Conservation (phyloP, 2,113 vertebrate genomes). For the Otolemur garnettii region DNA sequence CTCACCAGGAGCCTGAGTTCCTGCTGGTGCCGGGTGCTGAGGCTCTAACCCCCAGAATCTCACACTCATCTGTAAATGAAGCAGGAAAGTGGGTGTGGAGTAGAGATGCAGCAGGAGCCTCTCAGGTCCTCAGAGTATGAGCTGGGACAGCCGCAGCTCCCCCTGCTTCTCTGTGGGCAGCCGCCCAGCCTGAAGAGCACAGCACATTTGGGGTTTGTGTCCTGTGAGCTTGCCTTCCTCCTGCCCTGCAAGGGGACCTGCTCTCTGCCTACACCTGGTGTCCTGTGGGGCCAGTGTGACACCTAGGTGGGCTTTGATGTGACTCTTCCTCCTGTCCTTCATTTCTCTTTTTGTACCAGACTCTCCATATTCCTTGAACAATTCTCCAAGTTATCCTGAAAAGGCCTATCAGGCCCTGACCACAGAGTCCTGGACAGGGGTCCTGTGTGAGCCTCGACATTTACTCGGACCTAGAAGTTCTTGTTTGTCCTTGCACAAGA, state of each 20-base stretch:
- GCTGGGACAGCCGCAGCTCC: background rate
- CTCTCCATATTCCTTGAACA: no score
- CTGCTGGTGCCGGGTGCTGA: fast-evolving
- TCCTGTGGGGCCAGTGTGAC: background rate
- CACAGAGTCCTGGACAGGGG: no score
- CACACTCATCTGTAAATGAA: background rate
- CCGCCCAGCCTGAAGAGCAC: no score
- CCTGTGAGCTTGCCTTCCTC: background rate
- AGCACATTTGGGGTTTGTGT: background rate
- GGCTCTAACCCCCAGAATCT: no score
- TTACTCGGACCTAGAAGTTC: background rate
- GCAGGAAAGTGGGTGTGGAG: background rate
- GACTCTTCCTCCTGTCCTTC: no score
- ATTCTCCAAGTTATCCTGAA: fast-evolving
- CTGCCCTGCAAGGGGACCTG: background rate
- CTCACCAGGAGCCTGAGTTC: no score
- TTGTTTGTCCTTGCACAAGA: background rate
- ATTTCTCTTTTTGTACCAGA: no score
- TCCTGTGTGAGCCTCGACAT: background rate
- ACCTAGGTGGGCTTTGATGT: background rate
- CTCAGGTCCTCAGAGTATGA: no score
- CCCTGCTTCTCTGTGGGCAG: background rate
- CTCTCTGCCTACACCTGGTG: background rate
- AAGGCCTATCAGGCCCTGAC: fast-evolving
- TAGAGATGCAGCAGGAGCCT: no score